These are phyloP conservation scores for Carassius gibelio DNA, from an alignment of 2,113 vertebrate species.

Conservation along the genomic window DNA sequence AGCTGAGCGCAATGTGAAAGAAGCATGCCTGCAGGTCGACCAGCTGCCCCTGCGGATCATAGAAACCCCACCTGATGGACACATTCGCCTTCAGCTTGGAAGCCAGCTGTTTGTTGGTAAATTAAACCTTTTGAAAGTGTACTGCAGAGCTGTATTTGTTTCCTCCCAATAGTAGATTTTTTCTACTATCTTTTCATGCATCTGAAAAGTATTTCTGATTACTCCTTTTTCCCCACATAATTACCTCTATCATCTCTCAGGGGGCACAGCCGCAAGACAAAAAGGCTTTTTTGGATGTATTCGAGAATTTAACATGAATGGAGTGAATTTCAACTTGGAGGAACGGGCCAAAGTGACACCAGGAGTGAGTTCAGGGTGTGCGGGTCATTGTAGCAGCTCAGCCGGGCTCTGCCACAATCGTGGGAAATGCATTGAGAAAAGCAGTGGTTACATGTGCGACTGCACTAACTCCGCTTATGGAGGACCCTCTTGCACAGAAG, in stretches of 20 bases:
- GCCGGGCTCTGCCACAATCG: constrained; percentile 89
- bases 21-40: constrained; percentile 91
- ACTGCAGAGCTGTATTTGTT: not conserved
- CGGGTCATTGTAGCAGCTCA: constrained; percentile 93
- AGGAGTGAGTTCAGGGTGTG: constrained; percentile 89
- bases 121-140: constrained; percentile 46
- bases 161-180: not conserved
- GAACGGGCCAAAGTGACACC: constrained; percentile 86
- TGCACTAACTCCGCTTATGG: constrained; percentile 90
- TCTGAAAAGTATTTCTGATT: not conserved
- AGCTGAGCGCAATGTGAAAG: constrained; percentile 90
- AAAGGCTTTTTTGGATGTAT: constrained; percentile 92
- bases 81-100: constrained; percentile 86
- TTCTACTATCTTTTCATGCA: too few relatives aligned
- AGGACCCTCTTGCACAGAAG: constrained; percentile 89
- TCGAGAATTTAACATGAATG: constrained; percentile 86
- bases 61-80: constrained; percentile 81
- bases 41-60: constrained; percentile 82
- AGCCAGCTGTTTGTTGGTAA: constrained; percentile 94
- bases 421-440: constrained; percentile 90
- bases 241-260: constrained; percentile 65
- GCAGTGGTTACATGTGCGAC: constrained; percentile 89
- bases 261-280: constrained; percentile 86
- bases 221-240: too few relatives aligned
- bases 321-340: constrained; percentile 86